Base-by-base conservation (phyloP, 2,113 vertebrate genomes). In the Pholis gunnellus region DNA sequence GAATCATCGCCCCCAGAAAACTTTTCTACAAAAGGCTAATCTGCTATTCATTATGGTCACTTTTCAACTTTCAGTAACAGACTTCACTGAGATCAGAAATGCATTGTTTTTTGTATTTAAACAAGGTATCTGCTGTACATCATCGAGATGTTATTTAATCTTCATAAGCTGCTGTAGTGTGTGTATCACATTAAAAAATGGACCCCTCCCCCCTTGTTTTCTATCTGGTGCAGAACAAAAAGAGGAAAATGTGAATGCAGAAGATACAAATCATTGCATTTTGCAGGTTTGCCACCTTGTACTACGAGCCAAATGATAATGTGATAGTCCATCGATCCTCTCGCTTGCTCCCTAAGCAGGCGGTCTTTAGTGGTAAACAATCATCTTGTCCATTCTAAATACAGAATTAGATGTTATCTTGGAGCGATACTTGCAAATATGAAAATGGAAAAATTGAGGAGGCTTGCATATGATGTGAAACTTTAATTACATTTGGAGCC, bases 401-500 rank as follows among this genome's bases (percentile, higher is more conserved):
- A 42, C 81, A 83, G 71, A 31, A 70, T 66, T 56, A 73, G 59
- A 3, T 34, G 75, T 31, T 63, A 36, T 60, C 61, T 20, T 25
- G 57, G 34, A 50, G 22, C 9, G 0, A 84, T 86, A 65, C 67
- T 14, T 18, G 15, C 40, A 17, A 52, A 63, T 3, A 2, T 83
- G 75, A 86, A 48, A 25, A 25, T 25, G 22, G 52, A 56, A 60
- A 75, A 69, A 79, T 56, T 31, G 44, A 72, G 31, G 25, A 1
- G 25, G 36, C 14, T 50, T 69, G 54, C 15, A 13, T 75, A 73
- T 82, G 75, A 91, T 80, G 75, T 89, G 70, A 84, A 87, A 78
- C 87, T 88, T 87, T 84, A 87, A 91, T 90, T 88, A 83, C 69
- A 86, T 66, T 36, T 84, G 66, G 59, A 75, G 69, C 75, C 57